phyloP scores from a whole-genome alignment of 2,888 invertebrate genomes.

The Eumacrocentrus americanus region DNA sequence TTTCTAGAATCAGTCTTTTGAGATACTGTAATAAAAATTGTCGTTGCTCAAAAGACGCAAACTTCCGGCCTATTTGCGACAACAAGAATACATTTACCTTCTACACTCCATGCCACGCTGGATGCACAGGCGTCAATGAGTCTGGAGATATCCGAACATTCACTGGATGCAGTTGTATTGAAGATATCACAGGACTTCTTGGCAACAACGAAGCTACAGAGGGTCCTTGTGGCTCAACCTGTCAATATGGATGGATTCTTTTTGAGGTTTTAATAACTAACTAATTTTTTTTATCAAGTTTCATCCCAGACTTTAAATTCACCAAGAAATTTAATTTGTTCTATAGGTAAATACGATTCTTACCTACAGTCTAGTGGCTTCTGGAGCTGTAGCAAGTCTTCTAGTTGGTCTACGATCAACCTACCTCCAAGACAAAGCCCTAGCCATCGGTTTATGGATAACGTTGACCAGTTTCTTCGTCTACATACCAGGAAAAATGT shows the following conservation, averaged over 20 bases:
- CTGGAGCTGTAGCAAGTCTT: conserved; percentile 63
- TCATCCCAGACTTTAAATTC: background rate
- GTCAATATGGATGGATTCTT: conserved; percentile 63
- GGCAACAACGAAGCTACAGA: conserved; percentile 59
- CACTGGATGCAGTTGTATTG: conserved; percentile 64
- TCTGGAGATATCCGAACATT: conserved; percentile 63
- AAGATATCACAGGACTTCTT: conserved; percentile 40
- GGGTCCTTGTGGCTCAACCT: conserved; percentile 66
- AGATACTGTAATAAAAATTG: conserved; percentile 67
- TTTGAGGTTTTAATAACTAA: no score
- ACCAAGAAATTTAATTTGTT: background rate
- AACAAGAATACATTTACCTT: conserved; percentile 65
- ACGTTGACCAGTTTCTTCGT: conserved; percentile 65
- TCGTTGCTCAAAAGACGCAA: conserved; percentile 62
- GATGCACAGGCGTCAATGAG: conserved; percentile 64
- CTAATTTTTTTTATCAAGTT: no score
- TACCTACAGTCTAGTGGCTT: conserved; percentile 59
- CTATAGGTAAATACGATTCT: conserved; percentile 60
- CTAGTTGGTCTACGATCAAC: conserved; percentile 66
- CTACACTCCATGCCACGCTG: conserved; percentile 78
- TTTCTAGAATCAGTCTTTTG: conserved; percentile 50
- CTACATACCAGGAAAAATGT: conserved; percentile 69
- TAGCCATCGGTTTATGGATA: conserved; percentile 67
- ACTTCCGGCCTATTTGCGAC: conserved; percentile 72
- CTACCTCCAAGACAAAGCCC: conserved; percentile 67